These are phyloP conservation scores for Atopsyche davidsoni DNA, from an alignment of 1,140 invertebrate genomes.

Conservation along the genomic window DNA sequence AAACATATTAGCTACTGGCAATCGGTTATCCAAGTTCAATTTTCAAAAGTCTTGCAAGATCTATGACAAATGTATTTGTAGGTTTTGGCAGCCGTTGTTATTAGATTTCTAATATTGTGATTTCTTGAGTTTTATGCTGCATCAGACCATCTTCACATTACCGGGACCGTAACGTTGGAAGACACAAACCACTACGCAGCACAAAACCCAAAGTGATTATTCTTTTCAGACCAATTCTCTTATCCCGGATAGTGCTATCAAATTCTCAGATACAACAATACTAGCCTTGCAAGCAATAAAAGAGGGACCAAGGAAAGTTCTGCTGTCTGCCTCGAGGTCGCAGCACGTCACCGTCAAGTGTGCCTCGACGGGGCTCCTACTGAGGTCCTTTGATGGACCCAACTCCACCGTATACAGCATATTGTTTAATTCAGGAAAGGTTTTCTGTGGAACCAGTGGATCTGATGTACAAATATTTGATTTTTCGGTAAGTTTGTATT, in stretches of 20 bases:
- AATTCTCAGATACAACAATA: slow-evolving; percentile 56
- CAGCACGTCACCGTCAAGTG: slow-evolving; percentile 61
- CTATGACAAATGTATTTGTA: too few species aligned
- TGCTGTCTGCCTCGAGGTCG: slow-evolving; percentile 59
- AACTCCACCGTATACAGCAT: slow-evolving; percentile 61
- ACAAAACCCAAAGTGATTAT: too few species aligned
- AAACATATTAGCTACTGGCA: too few species aligned
- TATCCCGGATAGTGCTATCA: slow-evolving; percentile 49
- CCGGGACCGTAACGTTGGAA: too few species aligned
- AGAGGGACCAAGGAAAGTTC: slow-evolving; percentile 58
- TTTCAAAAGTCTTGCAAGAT: too few species aligned
- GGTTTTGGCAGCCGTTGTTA: too few species aligned
- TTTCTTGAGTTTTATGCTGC: too few species aligned
- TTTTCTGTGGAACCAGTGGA: slow-evolving; percentile 63
- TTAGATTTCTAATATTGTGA: too few species aligned
- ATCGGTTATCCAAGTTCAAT: too few species aligned
- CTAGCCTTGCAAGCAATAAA: slow-evolving; percentile 60
- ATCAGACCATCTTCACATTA: too few species aligned
- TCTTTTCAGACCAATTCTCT: slow-evolving; percentile 48
- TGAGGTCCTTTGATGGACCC: slow-evolving; percentile 55
- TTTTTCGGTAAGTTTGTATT: slow-evolving; percentile 51
- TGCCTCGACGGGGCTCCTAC: slow-evolving; percentile 54
- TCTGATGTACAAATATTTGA: slow-evolving; percentile 61
- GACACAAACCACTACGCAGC: too few species aligned
- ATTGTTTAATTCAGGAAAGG: slow-evolving; percentile 54